phyloP scores from a whole-genome alignment of 2,113 vertebrate species.

The Gracilinanus agilis region DNA sequence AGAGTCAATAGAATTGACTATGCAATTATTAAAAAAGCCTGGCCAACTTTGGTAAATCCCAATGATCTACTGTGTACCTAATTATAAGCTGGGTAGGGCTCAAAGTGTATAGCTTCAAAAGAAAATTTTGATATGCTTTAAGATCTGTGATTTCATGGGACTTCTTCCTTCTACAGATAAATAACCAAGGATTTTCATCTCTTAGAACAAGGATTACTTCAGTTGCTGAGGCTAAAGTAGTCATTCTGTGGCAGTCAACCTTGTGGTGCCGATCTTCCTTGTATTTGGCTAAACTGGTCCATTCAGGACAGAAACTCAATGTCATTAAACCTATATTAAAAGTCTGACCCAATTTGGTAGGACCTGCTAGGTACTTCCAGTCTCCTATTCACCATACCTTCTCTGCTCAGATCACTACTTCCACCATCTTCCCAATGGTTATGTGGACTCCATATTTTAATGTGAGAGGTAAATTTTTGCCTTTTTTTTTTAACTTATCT shows the following conservation, averaged over 20 bases:
- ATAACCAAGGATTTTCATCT: neutral
- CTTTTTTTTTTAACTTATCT: neutral
- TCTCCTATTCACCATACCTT: no score
- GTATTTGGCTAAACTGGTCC: neutral
- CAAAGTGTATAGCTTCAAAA: neutral
- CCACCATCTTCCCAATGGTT: neutral
- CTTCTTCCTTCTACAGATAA: neutral
- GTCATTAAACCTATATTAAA: neutral
- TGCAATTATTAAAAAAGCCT: neutral
- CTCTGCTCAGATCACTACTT: neutral
- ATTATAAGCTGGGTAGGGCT: neutral
- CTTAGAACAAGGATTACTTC: neutral
- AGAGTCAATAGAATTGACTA: neutral
- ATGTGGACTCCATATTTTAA: no score
- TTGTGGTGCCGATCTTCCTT: neutral
- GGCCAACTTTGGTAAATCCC: neutral
- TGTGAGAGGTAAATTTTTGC: neutral
- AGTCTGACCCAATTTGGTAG: neutral
- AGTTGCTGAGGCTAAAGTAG: neutral
- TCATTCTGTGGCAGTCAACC: neutral
- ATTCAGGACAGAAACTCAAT: neutral
- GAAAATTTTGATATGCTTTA: neutral
- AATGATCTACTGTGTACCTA: neutral
- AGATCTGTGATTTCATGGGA: neutral
- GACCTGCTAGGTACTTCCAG: neutral